These are phyloP conservation scores for Cliona cf. orientalis DNA, from an alignment of 37 sponge, comb jelly and placozoan genomes.

Conservation along the genomic window DNA sequence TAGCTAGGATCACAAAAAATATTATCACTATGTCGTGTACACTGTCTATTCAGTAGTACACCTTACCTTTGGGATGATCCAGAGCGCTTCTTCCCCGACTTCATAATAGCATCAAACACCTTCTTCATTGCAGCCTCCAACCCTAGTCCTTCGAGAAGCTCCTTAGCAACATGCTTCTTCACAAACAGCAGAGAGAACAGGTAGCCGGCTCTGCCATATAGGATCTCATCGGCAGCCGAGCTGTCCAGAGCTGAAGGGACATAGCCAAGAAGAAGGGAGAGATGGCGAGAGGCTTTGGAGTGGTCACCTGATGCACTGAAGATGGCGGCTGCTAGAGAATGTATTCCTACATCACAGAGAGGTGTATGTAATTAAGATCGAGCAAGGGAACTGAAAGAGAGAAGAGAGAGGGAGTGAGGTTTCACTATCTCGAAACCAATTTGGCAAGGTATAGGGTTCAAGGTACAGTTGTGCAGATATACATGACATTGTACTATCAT, in stretches of 20 bases:
- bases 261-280: slow-evolving; percentile 11
- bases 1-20: no score
- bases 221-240: slow-evolving; percentile 52
- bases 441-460: no score
- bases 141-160: background rate
- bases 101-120: slow-evolving; percentile 46
- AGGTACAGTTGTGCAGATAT: no score
- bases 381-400: no score
- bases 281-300: slow-evolving; percentile 5
- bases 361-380: background rate
- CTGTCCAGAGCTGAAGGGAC: background rate
- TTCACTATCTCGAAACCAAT: no score
- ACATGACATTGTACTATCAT: no score
- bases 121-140: slow-evolving; percentile 6
- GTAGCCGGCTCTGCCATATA: slow-evolving; percentile 74
- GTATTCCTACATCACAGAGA: slow-evolving; percentile 15
- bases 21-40: no score
- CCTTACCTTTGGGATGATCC: no score
- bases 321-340: slow-evolving; percentile 34
- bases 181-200: slow-evolving; percentile 59
- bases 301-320: slow-evolving; percentile 21
- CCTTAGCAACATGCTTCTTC: slow-evolving; percentile 43
- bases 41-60: no score
- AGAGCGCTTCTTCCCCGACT: slow-evolving; percentile 17
- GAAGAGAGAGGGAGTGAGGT: no score